A percentile compares a stretch with the other conserved stretches of the same genome.
These are phyloP conservation scores for Ochropacha duplaris DNA, from an alignment of 2,888 invertebrate genomes.

Conservation along the genomic window DNA sequence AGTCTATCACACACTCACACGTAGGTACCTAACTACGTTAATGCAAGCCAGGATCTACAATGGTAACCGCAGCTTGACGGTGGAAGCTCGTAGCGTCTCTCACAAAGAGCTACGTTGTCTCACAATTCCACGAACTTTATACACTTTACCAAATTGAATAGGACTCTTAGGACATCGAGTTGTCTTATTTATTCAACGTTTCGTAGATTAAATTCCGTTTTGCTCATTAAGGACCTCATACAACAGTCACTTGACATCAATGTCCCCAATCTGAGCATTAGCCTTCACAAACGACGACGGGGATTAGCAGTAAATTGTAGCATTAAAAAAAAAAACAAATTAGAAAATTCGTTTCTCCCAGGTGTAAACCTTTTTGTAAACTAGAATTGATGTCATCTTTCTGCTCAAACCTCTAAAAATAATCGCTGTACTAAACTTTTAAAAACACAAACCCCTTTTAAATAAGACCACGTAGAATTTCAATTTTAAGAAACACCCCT, in stretches of 20 bases:
- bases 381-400: too few species aligned
- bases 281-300: too few species aligned
- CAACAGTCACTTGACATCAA: too few species aligned
- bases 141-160: background rate
- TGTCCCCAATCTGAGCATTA: too few species aligned
- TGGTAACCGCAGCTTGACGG: background rate
- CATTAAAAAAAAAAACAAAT: too few species aligned
- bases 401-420: too few species aligned
- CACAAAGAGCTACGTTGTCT: background rate
- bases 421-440: too few species aligned
- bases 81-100: background rate
- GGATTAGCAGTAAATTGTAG: too few species aligned
- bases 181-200: background rate
- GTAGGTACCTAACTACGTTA: background rate
- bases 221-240: too few species aligned
- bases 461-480: background rate
- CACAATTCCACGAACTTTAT: background rate
- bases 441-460: background rate
- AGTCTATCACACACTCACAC: background rate
- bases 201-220: too few species aligned
- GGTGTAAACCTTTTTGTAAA: too few species aligned
- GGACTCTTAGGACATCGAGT: background rate
- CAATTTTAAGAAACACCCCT: background rate
- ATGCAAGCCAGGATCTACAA: background rate
- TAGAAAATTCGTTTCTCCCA: too few species aligned